phyloP scores from a whole-genome alignment of 2,113 vertebrate genomes.

The Fregata magnificens region DNA sequence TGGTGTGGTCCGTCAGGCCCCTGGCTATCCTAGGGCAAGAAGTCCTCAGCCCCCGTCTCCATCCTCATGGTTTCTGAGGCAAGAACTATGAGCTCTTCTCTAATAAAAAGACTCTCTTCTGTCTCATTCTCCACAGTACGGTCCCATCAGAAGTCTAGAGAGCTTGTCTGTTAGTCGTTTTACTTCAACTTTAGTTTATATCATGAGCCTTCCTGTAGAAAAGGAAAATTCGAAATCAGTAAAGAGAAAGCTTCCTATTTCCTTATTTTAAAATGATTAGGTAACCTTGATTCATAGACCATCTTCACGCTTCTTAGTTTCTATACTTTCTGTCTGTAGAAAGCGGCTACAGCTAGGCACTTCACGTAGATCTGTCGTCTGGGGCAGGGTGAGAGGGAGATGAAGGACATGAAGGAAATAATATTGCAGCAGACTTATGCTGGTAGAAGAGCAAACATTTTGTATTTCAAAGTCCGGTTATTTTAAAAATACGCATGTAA shows the following conservation, averaged over 20 bases:
- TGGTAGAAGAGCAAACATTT: not conserved
- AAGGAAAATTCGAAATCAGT: not conserved
- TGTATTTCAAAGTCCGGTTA: not conserved
- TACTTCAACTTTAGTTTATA: not conserved
- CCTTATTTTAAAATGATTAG: not conserved
- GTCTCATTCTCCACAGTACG: not conserved
- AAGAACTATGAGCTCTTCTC: not conserved
- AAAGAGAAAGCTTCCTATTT: not conserved
- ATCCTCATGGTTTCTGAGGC: not conserved
- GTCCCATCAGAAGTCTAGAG: not conserved
- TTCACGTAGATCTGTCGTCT: not conserved
- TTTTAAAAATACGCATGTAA: not conserved
- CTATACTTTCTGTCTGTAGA: not conserved
- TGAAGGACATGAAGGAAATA: not conserved
- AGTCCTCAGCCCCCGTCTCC: not conserved
- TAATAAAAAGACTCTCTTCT: not conserved
- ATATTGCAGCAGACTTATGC: not conserved
- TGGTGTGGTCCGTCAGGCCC: fast-evolving
- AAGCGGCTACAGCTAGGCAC: not conserved
- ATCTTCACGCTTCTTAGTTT: not conserved
- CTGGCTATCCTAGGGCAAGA: not conserved
- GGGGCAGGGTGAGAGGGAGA: not conserved
- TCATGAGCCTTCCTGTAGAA: not conserved
- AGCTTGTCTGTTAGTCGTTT: not conserved
- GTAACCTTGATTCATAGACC: not conserved